A percentile compares a stretch with the other conserved stretches of the same genome.
Conservation (phyloP, 2,113 vertebrate species). For the Apteryx owenii region DNA sequence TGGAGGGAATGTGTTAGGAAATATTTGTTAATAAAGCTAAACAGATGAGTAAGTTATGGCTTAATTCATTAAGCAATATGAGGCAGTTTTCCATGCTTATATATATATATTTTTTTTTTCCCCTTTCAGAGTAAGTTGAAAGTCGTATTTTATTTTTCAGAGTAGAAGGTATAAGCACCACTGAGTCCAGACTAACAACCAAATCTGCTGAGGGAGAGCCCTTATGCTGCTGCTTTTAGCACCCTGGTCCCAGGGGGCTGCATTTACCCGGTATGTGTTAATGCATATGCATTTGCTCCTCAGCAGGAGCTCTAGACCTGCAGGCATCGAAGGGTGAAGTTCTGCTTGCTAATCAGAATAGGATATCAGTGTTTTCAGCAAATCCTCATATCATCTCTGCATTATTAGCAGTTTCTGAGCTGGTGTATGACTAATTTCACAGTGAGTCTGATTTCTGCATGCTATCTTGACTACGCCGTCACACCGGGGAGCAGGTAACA, state of each 20-base stretch:
- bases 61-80: background rate
- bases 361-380: conserved; percentile 36
- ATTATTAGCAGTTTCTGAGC: conserved; percentile 60
- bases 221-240: background rate
- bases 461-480: conserved; percentile 40
- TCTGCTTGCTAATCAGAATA: conserved; percentile 44
- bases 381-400: conserved; percentile 42
- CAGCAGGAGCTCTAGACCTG: background rate
- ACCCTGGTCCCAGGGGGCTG: background rate
- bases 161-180: background rate
- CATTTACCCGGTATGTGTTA: background rate
- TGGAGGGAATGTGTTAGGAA: background rate
- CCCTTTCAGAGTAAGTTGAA: background rate
- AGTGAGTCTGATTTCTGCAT: conserved; percentile 6
- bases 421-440: conserved; percentile 34
- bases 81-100: background rate
- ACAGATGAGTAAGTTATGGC: background rate
- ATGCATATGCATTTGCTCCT: conserved; percentile 7
- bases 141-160: background rate
- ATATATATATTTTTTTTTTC: background rate
- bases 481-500: conserved; percentile 5
- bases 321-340: conserved; percentile 21
- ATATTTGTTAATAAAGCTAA: background rate
- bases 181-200: background rate
- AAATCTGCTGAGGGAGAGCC: conserved; percentile 1